Evolutionary conservation across 2,113 vertebrate species (phyloP).

Genomic region (Dinomys branickii): DNA sequence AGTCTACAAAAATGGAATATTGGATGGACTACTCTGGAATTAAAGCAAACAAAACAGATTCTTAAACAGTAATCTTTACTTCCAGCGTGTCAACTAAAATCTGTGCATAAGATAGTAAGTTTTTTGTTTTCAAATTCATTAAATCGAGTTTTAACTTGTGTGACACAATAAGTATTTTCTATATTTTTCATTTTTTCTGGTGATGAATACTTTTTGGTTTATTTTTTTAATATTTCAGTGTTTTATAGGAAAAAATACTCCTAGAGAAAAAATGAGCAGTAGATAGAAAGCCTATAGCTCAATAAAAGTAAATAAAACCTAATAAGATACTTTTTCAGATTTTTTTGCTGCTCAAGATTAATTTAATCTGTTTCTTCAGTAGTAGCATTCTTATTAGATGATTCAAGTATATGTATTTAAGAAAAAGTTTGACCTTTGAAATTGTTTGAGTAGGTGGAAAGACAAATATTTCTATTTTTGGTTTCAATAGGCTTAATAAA

Average conservation of each 20-base stretch:
- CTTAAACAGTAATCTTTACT: constrained; percentile 32
- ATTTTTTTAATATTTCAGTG: background rate
- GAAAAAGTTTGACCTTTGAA: constrained; percentile 1
- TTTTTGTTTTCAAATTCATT: constrained; percentile 61
- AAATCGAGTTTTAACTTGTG: constrained; percentile 24
- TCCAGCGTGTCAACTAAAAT: constrained; percentile 16
- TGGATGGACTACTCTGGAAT: background rate
- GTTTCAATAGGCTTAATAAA: background rate
- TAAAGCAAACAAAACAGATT: constrained; percentile 32
- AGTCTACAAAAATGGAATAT: constrained; percentile 29
- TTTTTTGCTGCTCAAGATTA: constrained; percentile 1
- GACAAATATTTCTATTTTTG: background rate
- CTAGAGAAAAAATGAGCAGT: background rate
- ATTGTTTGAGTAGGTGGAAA: background rate
- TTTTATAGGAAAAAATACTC: constrained; percentile 27
- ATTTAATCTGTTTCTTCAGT: background rate
- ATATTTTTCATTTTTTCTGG: constrained; percentile 20
- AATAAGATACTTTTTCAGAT: constrained; percentile 30
- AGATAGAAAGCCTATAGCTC: background rate
- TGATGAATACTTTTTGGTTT: background rate
- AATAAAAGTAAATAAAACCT: constrained; percentile 38
- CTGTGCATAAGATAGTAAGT: background rate
- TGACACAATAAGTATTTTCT: background rate
- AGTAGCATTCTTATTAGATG: background rate
- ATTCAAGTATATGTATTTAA: constrained; percentile 42